Percentiles rank a stretch among this genome's conserved stretches.
phyloP scores from a whole-genome alignment of 2,797 vertebrate genomes.

The Gobionotothen gibberifrons region DNA sequence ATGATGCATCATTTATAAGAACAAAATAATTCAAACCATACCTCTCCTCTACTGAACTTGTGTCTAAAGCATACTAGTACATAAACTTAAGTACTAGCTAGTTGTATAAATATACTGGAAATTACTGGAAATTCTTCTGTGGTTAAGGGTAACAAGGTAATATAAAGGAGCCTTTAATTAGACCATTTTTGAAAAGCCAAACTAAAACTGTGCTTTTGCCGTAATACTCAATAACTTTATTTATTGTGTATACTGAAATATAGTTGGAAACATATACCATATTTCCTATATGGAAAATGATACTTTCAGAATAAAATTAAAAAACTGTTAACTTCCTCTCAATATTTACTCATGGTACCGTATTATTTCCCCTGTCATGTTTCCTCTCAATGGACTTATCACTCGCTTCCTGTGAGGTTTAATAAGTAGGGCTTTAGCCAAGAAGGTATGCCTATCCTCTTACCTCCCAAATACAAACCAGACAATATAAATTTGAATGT shows the following conservation, averaged over 20 bases:
- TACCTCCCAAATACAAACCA: conserved; percentile 67
- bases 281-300: neutral
- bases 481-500: conserved; percentile 70
- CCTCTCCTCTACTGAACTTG: neutral
- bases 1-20: conserved; percentile 47
- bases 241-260: neutral
- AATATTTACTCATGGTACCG: conserved; percentile 32
- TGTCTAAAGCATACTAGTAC: neutral
- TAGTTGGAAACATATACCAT: neutral
- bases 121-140: neutral
- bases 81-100: neutral
- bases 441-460: conserved; percentile 60
- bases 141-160: neutral
- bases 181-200: neutral
- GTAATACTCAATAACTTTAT: neutral
- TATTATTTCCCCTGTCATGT: conserved; percentile 30
- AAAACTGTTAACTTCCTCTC: conserved; percentile 12
- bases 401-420: conserved; percentile 52
- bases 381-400: conserved; percentile 33
- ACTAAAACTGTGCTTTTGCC: neutral
- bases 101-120: neutral
- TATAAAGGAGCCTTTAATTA: neutral
- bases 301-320: conserved; percentile 1
- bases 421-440: conserved; percentile 46
- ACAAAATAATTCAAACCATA: conserved; percentile 18